A percentile compares a stretch with the other conserved stretches of the same genome.
phyloP scores from a whole-genome alignment of 1,140 invertebrate species.

The Zaprionus inermis region DNA sequence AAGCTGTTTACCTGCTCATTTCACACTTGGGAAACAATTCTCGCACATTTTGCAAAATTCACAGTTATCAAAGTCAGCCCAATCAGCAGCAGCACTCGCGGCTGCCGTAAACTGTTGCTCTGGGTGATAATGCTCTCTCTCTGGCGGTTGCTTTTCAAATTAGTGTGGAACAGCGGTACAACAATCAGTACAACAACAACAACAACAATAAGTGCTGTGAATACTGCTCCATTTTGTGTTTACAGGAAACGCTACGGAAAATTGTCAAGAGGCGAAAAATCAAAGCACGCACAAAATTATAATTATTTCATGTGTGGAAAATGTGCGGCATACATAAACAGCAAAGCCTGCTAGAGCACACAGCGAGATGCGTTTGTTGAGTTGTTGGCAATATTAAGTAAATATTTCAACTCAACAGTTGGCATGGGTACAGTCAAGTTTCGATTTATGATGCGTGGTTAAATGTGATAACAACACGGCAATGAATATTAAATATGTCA shows the following conservation, averaged over 20 bases:
- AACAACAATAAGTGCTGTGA: conserved; percentile 15
- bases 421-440: no score
- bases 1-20: conserved; percentile 13
- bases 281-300: conserved; percentile 81
- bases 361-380: conserved; percentile 20
- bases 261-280: conserved; percentile 78
- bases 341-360: conserved; percentile 21
- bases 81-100: conserved; percentile 25
- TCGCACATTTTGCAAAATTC: conserved; percentile 12
- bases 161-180: conserved; percentile 38
- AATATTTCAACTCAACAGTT: background rate
- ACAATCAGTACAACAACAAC: conserved; percentile 9
- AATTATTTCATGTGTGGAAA: conserved; percentile 79
- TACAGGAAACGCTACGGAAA: conserved; percentile 67
- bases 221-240: conserved; percentile 59
- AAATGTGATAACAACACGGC: no score
- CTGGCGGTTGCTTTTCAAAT: conserved; percentile 46
- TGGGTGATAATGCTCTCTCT: conserved; percentile 53
- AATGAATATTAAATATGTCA: background rate
- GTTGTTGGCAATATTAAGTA: no score
- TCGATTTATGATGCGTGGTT: no score
- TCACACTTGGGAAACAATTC: conserved; percentile 11
- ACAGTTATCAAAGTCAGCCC: conserved; percentile 57
- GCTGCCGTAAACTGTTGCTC: conserved; percentile 61
- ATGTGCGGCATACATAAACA: conserved; percentile 71